These are phyloP conservation scores for Triops cancriformis DNA, from an alignment of 1,140 invertebrate species.

Conservation along the genomic window DNA sequence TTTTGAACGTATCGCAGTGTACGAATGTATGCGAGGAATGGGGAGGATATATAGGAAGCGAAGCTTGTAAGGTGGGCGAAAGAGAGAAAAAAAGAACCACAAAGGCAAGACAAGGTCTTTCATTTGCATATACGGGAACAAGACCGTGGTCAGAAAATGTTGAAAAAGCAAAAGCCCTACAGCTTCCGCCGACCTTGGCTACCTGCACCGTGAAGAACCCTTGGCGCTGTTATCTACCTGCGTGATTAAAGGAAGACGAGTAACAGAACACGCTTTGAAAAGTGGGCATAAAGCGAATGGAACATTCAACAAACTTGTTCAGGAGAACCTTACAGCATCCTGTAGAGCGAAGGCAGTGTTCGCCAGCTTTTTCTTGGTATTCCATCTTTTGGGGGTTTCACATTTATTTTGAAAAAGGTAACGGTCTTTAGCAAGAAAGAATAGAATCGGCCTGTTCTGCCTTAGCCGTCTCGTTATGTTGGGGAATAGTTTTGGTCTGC, in stretches of 20 bases:
- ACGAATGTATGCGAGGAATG: background rate
- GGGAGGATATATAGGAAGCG: background rate
- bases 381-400: background rate
- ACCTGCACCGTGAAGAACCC: background rate
- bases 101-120: constrained; percentile 5
- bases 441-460: background rate
- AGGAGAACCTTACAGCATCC: background rate
- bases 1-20: background rate
- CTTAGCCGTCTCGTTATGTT: background rate
- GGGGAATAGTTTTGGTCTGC: background rate
- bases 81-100: background rate
- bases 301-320: background rate
- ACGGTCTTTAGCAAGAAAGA: background rate
- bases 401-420: background rate
- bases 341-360: background rate
- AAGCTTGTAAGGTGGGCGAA: background rate
- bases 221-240: constrained; percentile 5
- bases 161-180: constrained; percentile 13
- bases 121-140: constrained; percentile 9
- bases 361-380: background rate
- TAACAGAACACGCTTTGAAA: background rate
- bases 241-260: constrained; percentile 13
- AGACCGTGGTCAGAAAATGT: background rate
- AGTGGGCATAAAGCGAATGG: background rate
- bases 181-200: constrained; percentile 11